phyloP scores from a whole-genome alignment of 1,140 invertebrate genomes.

The Pseudomyrmex pallidus region DNA sequence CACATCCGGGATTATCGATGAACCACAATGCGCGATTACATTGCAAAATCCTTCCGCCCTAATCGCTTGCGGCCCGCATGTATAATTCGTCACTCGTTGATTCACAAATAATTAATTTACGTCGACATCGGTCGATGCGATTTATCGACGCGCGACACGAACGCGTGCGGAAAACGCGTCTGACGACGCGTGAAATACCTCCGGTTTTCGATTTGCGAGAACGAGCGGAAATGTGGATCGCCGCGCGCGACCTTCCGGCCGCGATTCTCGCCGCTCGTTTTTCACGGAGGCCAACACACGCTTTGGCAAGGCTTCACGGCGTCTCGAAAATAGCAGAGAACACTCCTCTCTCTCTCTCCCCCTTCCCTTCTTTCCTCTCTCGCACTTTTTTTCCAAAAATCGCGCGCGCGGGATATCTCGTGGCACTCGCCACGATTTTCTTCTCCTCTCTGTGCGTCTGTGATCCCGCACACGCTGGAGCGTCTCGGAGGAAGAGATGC shows the following conservation, averaged over 20 bases:
- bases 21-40: neutral
- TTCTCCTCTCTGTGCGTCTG: neutral
- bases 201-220: neutral
- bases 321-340: slow-evolving; percentile 73
- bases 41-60: neutral
- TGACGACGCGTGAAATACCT: no score
- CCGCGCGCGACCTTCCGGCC: slow-evolving; percentile 61
- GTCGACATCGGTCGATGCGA: no score
- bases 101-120: no score
- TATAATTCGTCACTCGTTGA: no score
- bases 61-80: no score
- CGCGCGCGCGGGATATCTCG: slow-evolving; percentile 2
- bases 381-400: neutral
- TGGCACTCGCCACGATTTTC: slow-evolving; percentile 16
- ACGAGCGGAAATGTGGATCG: slow-evolving; percentile 22
- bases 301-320: slow-evolving; percentile 69
- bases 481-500: neutral
- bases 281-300: slow-evolving; percentile 41
- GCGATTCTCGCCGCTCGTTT: slow-evolving; percentile 14
- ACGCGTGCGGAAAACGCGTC: no score
- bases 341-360: slow-evolving; percentile 48
- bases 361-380: neutral
- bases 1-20: neutral
- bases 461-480: neutral
- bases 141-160: no score